Conservation (phyloP, 2,113 vertebrate genomes). For the Anthoscopus minutus region DNA sequence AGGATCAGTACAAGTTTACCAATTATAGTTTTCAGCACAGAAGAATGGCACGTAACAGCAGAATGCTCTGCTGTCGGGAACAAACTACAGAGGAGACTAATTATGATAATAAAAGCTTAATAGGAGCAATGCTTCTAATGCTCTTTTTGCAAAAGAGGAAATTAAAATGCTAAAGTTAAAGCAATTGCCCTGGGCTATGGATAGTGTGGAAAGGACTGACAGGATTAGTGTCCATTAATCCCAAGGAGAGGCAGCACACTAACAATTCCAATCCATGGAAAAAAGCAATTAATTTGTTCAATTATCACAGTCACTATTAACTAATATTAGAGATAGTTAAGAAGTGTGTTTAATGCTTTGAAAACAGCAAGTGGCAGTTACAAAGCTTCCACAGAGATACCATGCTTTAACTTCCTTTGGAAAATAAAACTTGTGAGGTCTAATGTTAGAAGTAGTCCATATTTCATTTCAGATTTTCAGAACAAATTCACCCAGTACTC, state of each 20-base stretch:
- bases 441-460: background rate
- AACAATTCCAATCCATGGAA: background rate
- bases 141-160: background rate
- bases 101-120: slow-evolving; percentile 26
- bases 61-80: background rate
- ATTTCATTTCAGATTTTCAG: background rate
- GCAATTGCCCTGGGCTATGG: background rate
- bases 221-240: background rate
- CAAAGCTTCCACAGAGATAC: background rate
- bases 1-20: background rate
- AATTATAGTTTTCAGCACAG: background rate
- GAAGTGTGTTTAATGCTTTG: background rate
- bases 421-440: background rate
- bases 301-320: background rate
- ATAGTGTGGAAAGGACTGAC: background rate
- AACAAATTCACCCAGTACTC: background rate
- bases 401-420: background rate
- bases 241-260: background rate
- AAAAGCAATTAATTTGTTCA: background rate
- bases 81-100: background rate
- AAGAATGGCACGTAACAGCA: background rate
- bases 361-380: background rate
- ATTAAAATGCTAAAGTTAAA: background rate
- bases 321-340: background rate
- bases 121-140: background rate